Base-by-base conservation (phyloP, 2,888 invertebrate genomes). In the Latheticus oryzae region DNA sequence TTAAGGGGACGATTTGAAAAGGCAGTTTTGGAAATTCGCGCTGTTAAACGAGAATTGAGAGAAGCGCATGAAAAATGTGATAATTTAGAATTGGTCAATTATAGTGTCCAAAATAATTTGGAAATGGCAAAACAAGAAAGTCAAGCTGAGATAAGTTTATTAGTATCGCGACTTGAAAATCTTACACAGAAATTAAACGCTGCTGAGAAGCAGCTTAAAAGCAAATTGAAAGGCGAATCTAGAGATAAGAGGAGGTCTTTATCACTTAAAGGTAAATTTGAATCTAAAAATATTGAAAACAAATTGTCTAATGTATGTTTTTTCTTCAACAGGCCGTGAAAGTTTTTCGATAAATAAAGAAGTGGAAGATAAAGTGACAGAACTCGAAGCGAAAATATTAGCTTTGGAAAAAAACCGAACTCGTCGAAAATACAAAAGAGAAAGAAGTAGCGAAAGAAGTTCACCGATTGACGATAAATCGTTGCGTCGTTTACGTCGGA, bases 141-240 rank as follows among this genome's bases (percentile, higher is more conserved):
- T 56, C 85, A 86, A 48, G 88, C 89, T 0, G 90, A 94, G 76
- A 83, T 91, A 26, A 86, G 88, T 61, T 79, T 93, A 68, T 89
- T 95, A 87, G 90, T 90, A 0, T 88, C 89, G 13, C 84, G 93
- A 40, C 89, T 95, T 56, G 87, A 93, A 72, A 92, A 93, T 74
- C 80, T 95, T 17, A 93, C 93, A 0, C 84, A 86, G 48, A 95
- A 94, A 75, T 82, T 94, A 57, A 87, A 87, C 3, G 84, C 86
- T 0, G 90, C 92, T 0, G 94, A 94, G 72, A 89, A 91, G 67
- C 92, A 92, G 77, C 88, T 90, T 4, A 82, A 92, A 48, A 86
- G 85, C 1, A 92, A 91, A 76, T 90, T 90, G 69, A 93, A 93
- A 76, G 80, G 91, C 62, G 93, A 93, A 71, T 86, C 86, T 0